These are phyloP conservation scores for Campopleginae sp. DNA, from an alignment of 2,888 invertebrate species.

Conservation along the genomic window DNA sequence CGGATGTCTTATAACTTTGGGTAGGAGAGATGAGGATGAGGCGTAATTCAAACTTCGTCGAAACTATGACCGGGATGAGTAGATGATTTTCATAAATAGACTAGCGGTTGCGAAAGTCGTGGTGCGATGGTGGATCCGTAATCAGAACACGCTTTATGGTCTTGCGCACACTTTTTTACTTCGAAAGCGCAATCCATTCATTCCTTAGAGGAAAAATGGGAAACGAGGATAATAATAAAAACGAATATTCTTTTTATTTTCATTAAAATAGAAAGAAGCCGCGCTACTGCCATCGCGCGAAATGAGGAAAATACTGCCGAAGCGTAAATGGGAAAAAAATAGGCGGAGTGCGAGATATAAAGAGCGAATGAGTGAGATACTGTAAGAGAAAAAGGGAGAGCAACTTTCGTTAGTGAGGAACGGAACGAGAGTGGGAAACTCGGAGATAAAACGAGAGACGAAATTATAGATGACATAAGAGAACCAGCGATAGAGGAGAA, in stretches of 20 bases:
- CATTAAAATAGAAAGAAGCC: slow-evolving; percentile 33
- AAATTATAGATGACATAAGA: slow-evolving; percentile 61
- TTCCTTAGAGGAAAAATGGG: neutral
- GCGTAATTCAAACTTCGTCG: neutral
- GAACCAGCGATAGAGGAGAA: slow-evolving; percentile 8
- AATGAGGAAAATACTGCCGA: slow-evolving; percentile 59
- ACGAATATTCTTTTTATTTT: slow-evolving; percentile 45
- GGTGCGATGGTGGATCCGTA: slow-evolving; percentile 35
- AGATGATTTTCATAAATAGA: neutral
- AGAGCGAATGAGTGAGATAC: neutral
- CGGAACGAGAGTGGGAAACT: slow-evolving; percentile 13
- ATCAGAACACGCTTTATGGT: slow-evolving; percentile 31
- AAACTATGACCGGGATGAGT: neutral
- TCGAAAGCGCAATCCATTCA: slow-evolving; percentile 4
- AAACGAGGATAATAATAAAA: slow-evolving; percentile 13
- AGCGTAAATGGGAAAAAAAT: slow-evolving; percentile 46
- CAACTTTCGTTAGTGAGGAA: slow-evolving; percentile 28
- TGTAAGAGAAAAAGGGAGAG: slow-evolving; percentile 1
- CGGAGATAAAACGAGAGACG: slow-evolving; percentile 38
- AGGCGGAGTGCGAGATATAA: slow-evolving; percentile 18
- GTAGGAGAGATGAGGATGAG: neutral
- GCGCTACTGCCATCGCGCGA: slow-evolving; percentile 23
- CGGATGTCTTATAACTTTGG: neutral
- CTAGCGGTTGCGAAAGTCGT: neutral
- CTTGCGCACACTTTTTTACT: neutral